phyloP scores from a whole-genome alignment of 2,797 vertebrate species.

The Cirrhinus molitorella region DNA sequence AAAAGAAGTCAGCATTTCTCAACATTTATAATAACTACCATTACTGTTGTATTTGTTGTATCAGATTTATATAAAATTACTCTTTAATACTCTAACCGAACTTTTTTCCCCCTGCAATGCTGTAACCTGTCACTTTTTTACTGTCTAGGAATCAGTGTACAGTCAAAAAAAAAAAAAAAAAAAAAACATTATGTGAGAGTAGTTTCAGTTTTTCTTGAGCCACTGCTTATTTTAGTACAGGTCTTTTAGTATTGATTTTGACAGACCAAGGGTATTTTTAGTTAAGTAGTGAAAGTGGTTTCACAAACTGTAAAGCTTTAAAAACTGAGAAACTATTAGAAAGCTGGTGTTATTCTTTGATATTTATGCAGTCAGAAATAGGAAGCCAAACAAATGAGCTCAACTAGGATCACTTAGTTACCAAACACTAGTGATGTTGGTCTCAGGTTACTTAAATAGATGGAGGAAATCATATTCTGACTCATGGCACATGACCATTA shows the following conservation, averaged over 20 bases:
- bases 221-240: background rate
- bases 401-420: background rate
- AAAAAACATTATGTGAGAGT: too few relatives aligned
- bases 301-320: background rate
- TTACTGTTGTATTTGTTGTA: background rate
- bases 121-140: background rate
- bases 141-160: background rate
- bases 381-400: background rate
- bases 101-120: too few relatives aligned
- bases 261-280: background rate
- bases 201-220: background rate
- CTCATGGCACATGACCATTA: background rate
- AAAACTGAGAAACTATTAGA: background rate
- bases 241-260: background rate
- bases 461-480: background rate
- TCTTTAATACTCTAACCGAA: background rate
- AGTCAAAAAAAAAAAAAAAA: background rate
- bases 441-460: background rate
- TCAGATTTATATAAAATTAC: background rate
- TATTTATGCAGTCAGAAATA: background rate
- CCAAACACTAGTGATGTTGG: constrained; percentile 9
- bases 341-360: background rate
- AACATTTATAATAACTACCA: background rate
- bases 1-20: background rate
- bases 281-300: background rate